phyloP scores from a whole-genome alignment of 2,888 invertebrate species.

The Nemapogon koenigi region DNA sequence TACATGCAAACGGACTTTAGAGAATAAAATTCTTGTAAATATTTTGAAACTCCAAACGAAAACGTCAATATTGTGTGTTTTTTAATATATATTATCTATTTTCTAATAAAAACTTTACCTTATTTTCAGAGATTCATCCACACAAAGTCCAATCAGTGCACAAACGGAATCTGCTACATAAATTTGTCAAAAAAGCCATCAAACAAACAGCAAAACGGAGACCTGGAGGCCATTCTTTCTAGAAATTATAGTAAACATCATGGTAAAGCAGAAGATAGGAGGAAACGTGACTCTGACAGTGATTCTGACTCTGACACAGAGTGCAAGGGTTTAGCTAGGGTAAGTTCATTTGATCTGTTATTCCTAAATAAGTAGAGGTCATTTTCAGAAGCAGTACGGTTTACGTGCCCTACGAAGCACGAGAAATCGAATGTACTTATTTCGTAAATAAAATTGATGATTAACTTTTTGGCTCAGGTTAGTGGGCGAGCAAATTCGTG shows the following conservation, averaged over 20 bases:
- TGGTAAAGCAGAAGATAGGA: constrained; percentile 43
- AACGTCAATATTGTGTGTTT: neutral
- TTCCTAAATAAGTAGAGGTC: neutral
- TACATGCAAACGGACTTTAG: too few species aligned
- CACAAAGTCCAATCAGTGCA: constrained; percentile 35
- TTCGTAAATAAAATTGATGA: too few species aligned
- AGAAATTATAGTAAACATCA: constrained; percentile 56
- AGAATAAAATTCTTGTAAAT: neutral
- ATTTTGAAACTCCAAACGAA: neutral
- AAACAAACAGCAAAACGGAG: neutral
- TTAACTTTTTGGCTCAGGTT: too few species aligned
- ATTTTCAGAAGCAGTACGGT: neutral
- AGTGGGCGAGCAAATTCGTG: too few species aligned
- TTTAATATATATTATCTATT: neutral
- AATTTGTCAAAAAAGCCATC: constrained; percentile 19
- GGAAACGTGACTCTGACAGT: constrained; percentile 62
- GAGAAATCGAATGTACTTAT: too few species aligned
- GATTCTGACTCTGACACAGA: constrained; percentile 66
- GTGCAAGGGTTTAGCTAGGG: constrained; percentile 54
- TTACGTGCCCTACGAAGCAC: too few species aligned
- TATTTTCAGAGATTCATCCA: constrained; percentile 36
- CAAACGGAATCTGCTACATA: constrained; percentile 40
- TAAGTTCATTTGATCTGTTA: too few species aligned
- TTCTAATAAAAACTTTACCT: neutral
- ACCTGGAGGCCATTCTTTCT: neutral